A percentile compares a stretch with the other conserved stretches of the same genome.
Conservation (phyloP, 2,888 invertebrate genomes). For the Agriotes lineatus region DNA sequence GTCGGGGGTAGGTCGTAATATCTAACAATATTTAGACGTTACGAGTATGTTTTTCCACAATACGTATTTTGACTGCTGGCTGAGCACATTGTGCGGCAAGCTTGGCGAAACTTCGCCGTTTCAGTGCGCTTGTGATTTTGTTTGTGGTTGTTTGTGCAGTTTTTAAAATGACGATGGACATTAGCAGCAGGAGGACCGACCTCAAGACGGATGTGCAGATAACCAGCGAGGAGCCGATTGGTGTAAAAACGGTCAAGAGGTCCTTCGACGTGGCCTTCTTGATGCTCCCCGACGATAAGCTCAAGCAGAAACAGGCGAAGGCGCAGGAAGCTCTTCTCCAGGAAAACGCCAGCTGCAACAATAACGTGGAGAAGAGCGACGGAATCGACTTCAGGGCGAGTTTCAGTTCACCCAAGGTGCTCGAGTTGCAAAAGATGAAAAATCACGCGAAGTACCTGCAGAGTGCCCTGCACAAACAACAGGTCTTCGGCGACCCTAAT, state of each 20-base stretch:
- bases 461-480: slow-evolving; percentile 64
- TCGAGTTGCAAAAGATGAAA: slow-evolving; percentile 35
- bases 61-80: slow-evolving; percentile 60
- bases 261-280: slow-evolving; percentile 93
- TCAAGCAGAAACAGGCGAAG: slow-evolving; percentile 71
- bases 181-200: slow-evolving; percentile 62
- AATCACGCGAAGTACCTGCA: slow-evolving; percentile 55
- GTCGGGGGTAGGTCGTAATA: slow-evolving; percentile 61
- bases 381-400: slow-evolving; percentile 60
- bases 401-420: slow-evolving; percentile 49
- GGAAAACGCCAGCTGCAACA: slow-evolving; percentile 26
- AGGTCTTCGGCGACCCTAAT: slow-evolving; percentile 73
- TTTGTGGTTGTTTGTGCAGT: too few species aligned
- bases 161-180: slow-evolving; percentile 80
- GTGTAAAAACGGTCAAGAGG: slow-evolving; percentile 73
- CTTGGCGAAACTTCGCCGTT: slow-evolving; percentile 35
- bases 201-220: slow-evolving; percentile 66
- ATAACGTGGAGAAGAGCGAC: slow-evolving; percentile 47
- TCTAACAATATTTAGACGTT: slow-evolving; percentile 65
- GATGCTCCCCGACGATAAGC: slow-evolving; percentile 88
- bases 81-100: slow-evolving; percentile 55
- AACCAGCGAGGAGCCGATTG: slow-evolving; percentile 60
- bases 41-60: slow-evolving; percentile 65
- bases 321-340: not conserved
- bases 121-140: slow-evolving; percentile 1